A percentile compares a stretch with the other conserved stretches of the same genome.
Evolutionary conservation across 2,113 vertebrate genomes (phyloP).

Genomic region (Elephantulus edwardii): DNA sequence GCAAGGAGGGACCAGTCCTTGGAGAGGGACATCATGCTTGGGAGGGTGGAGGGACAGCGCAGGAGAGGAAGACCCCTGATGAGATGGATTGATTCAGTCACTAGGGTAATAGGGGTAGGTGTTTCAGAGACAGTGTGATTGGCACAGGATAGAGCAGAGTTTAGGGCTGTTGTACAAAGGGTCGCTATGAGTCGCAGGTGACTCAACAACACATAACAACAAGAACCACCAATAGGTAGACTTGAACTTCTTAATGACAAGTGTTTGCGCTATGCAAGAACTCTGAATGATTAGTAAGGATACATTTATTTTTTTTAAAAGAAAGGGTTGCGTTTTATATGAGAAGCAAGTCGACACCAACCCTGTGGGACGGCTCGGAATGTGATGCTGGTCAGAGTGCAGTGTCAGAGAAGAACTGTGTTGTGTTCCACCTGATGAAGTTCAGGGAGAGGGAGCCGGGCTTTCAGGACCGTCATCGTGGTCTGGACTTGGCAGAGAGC

Average conservation of each 20-base stretch:
- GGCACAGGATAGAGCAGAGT: no score
- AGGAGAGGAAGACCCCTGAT: no score
- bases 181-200: no score
- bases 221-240: background rate
- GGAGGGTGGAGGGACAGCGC: no score
- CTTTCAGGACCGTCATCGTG: no score
- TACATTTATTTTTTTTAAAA: background rate
- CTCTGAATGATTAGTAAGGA: background rate
- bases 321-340: background rate
- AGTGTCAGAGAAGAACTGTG: fast-evolving
- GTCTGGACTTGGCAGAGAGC: background rate
- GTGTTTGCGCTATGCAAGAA: background rate
- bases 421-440: background rate
- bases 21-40: no score
- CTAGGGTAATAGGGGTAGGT: no score
- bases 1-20: no score
- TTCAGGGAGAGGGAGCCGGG: background rate
- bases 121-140: no score
- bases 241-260: background rate
- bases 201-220: no score
- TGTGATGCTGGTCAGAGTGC: fast-evolving
- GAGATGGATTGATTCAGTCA: no score
- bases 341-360: background rate
- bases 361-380: background rate
- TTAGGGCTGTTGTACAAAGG: no score